phyloP scores from a whole-genome alignment of 2,888 invertebrate species.

The Lumbricus terrestris region DNA sequence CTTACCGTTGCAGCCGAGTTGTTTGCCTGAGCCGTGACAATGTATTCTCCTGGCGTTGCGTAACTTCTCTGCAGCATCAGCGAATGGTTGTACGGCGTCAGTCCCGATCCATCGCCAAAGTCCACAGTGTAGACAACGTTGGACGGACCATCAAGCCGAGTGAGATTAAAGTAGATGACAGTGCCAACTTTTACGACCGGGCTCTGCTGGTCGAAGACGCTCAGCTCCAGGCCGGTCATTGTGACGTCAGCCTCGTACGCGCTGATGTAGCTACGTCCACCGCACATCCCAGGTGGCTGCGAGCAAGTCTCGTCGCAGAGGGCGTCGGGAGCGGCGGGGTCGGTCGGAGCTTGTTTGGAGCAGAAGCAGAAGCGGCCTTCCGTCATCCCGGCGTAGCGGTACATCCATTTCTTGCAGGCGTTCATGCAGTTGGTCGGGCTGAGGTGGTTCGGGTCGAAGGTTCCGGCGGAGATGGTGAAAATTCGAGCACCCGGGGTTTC shows the following conservation, averaged over 20 bases:
- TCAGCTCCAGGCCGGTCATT: slow-evolving; percentile 11
- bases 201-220: background rate
- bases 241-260: slow-evolving; percentile 35
- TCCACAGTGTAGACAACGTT: slow-evolving; percentile 47
- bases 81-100: slow-evolving; percentile 42
- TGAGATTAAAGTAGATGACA: slow-evolving; percentile 19
- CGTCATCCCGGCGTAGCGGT: slow-evolving; percentile 42
- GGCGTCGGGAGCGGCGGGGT: background rate
- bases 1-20: slow-evolving; percentile 37
- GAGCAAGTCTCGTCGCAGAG: slow-evolving; percentile 6
- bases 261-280: slow-evolving; percentile 41
- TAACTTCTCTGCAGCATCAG: slow-evolving; percentile 43
- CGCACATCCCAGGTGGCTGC: slow-evolving; percentile 20
- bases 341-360: slow-evolving; percentile 28
- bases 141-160: slow-evolving; percentile 24
- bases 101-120: slow-evolving; percentile 49
- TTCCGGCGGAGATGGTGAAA: slow-evolving; percentile 46
- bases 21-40: slow-evolving; percentile 45
- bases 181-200: background rate
- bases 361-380: slow-evolving; percentile 45
- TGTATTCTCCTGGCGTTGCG: slow-evolving; percentile 48
- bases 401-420: slow-evolving; percentile 42
- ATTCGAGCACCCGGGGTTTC: slow-evolving; percentile 41
- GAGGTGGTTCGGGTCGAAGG: slow-evolving; percentile 41
- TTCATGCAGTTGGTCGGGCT: slow-evolving; percentile 41